These are phyloP conservation scores for Berghia stephanieae DNA, from an alignment of 1,140 invertebrate species.

Conservation along the genomic window DNA sequence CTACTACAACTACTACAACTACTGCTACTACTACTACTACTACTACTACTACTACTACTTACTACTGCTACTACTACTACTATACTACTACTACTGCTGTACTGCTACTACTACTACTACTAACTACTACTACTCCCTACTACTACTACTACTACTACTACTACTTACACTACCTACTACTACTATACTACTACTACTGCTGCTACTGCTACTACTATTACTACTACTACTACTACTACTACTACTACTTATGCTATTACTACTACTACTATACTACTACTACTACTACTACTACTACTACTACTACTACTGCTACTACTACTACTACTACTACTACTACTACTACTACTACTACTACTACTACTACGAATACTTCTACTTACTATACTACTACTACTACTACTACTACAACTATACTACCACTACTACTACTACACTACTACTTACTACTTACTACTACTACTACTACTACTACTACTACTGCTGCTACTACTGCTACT, in stretches of 20 bases:
- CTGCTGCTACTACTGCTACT: constrained; percentile 17
- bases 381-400: not conserved
- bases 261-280: too few relatives aligned
- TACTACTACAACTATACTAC: constrained; percentile 18
- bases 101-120: not conserved
- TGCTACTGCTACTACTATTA: constrained; percentile 8
- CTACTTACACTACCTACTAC: not conserved
- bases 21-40: not conserved
- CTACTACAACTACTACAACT: not conserved
- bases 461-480: constrained; percentile 22
- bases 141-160: not conserved
- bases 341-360: not conserved
- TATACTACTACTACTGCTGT: not conserved
- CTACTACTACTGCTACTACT: constrained; percentile 17
- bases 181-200: constrained; percentile 16
- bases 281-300: not conserved
- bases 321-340: constrained; percentile 16
- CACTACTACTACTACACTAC: constrained; percentile 20
- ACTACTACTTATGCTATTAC: too few relatives aligned
- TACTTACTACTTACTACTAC: too few relatives aligned
- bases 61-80: constrained; percentile 21
- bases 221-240: not conserved
- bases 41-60: constrained; percentile 8
- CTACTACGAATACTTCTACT: not conserved
- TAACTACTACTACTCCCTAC: too few relatives aligned